Conservation (phyloP, 2,888 invertebrate species). For the Ormia ochracea region DNA sequence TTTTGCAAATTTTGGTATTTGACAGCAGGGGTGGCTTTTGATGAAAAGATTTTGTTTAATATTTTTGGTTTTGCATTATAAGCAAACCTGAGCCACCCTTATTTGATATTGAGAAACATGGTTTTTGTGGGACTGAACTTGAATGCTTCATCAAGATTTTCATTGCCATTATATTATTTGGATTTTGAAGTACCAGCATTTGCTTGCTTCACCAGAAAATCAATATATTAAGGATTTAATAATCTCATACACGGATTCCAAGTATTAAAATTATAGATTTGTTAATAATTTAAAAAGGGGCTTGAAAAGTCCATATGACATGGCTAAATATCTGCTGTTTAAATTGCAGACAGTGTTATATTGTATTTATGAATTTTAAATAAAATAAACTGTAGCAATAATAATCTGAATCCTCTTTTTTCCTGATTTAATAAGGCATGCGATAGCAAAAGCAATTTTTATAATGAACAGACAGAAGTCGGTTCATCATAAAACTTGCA, state of each 20-base stretch:
- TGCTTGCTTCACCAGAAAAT: constrained; percentile 29
- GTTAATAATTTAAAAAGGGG: neutral
- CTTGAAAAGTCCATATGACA: neutral
- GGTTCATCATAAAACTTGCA: no score
- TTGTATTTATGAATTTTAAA: neutral
- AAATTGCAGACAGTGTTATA: neutral
- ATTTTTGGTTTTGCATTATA: constrained; percentile 5
- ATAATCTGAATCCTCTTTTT: no score
- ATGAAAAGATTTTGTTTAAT: neutral
- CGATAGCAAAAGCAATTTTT: no score
- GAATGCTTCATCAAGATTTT: constrained; percentile 32
- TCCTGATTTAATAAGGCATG: no score
- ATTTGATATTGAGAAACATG: constrained; percentile 17
- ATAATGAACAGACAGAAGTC: no score
- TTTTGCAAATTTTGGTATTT: constrained; percentile 28
- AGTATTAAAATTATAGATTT: neutral
- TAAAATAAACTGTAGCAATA: neutral
- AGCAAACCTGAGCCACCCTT: constrained; percentile 25
- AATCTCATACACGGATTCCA: constrained; percentile 1
- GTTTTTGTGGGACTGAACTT: constrained; percentile 30
- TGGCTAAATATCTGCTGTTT: neutral
- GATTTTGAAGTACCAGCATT: no score
- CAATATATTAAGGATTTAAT: constrained; percentile 9
- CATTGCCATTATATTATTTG: constrained; percentile 31
- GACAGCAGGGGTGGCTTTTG: constrained; percentile 34